These are phyloP conservation scores for Troilus luridus DNA, from an alignment of 2,888 invertebrate species.

Conservation along the genomic window DNA sequence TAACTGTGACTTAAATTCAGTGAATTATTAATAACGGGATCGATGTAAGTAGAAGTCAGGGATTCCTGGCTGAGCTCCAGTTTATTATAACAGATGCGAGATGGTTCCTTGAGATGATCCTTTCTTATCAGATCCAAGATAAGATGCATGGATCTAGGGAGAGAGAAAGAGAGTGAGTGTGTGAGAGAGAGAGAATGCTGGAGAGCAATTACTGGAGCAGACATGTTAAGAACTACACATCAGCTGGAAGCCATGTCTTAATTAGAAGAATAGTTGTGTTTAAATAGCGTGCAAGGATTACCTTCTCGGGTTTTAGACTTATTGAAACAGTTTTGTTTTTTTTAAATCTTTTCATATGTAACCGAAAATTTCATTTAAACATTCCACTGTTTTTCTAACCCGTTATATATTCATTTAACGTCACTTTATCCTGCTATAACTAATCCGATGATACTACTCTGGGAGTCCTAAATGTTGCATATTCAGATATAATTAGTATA, in stretches of 20 bases:
- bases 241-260: slow-evolving; percentile 8
- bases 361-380: too few species aligned
- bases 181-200: background rate
- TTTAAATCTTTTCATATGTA: too few species aligned
- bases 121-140: background rate
- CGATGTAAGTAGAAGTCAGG: background rate
- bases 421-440: too few species aligned
- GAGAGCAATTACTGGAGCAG: slow-evolving; percentile 7
- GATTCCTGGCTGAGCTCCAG: background rate
- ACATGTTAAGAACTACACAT: background rate
- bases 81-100: slow-evolving; percentile 12
- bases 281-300: background rate
- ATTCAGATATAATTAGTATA: too few species aligned
- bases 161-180: too few species aligned
- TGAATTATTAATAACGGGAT: background rate
- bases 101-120: slow-evolving; percentile 19
- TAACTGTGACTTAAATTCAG: too few species aligned
- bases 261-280: background rate
- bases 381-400: too few species aligned
- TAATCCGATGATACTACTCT: too few species aligned
- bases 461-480: too few species aligned
- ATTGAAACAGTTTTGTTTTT: too few species aligned
- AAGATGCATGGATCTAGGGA: background rate
- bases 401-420: too few species aligned
- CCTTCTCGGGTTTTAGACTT: background rate